These are phyloP conservation scores for Hipposideros armiger DNA, from an alignment of 2,113 vertebrate genomes.

Conservation along the genomic window DNA sequence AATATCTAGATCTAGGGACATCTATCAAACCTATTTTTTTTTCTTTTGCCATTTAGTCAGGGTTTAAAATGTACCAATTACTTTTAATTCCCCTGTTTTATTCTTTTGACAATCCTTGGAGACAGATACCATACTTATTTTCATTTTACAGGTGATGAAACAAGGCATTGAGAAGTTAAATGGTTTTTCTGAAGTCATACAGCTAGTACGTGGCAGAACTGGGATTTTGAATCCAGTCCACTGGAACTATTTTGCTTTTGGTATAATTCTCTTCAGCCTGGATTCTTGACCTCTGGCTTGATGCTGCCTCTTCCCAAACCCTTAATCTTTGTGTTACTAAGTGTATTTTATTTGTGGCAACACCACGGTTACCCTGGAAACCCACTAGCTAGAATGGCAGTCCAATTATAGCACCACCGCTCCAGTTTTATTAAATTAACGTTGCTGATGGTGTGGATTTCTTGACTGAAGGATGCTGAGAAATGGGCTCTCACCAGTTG, in stretches of 20 bases:
- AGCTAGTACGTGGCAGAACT: neutral
- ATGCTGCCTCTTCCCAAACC: slow-evolving; percentile 35
- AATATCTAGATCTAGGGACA: neutral
- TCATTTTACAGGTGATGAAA: slow-evolving; percentile 13
- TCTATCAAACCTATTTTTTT: neutral
- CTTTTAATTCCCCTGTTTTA: neutral
- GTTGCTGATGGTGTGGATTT: slow-evolving; percentile 83
- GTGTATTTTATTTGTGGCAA: slow-evolving; percentile 86
- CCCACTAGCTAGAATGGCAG: slow-evolving; percentile 85
- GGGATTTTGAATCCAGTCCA: neutral
- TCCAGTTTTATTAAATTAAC: slow-evolving; percentile 87
- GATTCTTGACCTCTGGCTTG: slow-evolving; percentile 59
- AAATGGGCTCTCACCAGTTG: slow-evolving; percentile 79
- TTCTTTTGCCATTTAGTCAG: neutral
- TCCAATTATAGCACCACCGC: slow-evolving; percentile 85
- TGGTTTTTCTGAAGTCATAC: neutral
- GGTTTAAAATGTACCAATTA: neutral
- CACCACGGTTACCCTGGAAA: slow-evolving; percentile 89
- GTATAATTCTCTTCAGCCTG: neutral
- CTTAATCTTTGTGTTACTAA: slow-evolving; percentile 84
- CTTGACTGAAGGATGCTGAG: slow-evolving; percentile 83
- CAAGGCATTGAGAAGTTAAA: neutral
- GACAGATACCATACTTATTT: neutral
- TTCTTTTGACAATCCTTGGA: neutral
- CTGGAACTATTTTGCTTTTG: neutral